Evolutionary conservation across 2,888 invertebrate genomes (phyloP), one percentile per base, ranked within the genome.

Genomic region (Phrixothrix hirtus): DNA sequence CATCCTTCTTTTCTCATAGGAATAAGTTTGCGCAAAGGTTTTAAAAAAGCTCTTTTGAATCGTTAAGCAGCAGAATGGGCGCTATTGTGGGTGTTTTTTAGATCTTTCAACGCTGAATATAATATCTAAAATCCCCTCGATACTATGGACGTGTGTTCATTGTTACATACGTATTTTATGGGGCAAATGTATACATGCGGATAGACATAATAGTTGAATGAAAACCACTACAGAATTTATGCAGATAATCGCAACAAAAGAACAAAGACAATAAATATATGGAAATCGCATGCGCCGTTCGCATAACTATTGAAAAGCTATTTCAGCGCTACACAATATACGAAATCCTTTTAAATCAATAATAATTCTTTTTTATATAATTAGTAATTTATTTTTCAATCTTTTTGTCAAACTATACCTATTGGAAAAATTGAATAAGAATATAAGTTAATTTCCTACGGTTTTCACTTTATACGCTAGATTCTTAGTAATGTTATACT

Each of bases 211-310:
- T 65, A 67, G 64, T 67, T 62, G 65, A 64, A 67, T 63, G 64
- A 63, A 64, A 54, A 62, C 58, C 62, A 47, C 61, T 59, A 61
- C 62, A 58, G 64, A 64, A 65, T 65, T 65, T 65, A 65, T 63
- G 65, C 60, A 65, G 64, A 67, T 65, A 65, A 65, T 67, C 63
- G 62, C 60, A 61, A 65, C 64, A 65, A 66, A 66, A 65, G 67
- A 63, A 67, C 63, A 58, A 59, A 64, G 62, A 64, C 64, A 63
- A 64, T 65, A 50, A 60, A n/a, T n/a, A n/a, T n/a, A 50, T 57
- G 53, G 58, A 61, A 55, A 55, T 38, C 52, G 46, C 43, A 53
- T 53, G 42, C 53, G 53, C 47, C 41, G 46, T 37, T 46, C 39
- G 21, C 32, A n/a, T n/a, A n/a, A n/a, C n/a, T n/a, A n/a, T n/a